Conservation (phyloP, 2,888 invertebrate genomes). For the Nomada goodeniana region DNA sequence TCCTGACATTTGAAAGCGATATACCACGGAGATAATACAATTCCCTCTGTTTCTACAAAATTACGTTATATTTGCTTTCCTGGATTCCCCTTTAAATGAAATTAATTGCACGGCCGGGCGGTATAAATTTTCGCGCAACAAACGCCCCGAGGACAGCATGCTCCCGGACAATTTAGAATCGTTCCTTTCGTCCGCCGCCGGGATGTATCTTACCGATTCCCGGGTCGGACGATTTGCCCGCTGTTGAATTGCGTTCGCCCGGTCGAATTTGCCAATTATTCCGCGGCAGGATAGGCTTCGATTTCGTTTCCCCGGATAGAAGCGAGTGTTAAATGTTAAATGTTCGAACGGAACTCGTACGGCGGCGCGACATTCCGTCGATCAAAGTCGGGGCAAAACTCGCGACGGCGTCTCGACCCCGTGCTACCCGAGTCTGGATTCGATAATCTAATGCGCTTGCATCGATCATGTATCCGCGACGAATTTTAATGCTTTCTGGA, state of each 20-base stretch:
- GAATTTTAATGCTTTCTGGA: too few species aligned
- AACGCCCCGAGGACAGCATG: conserved; percentile 2
- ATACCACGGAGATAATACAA: conserved; percentile 36
- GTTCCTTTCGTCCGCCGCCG: background rate
- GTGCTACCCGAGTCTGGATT: background rate
- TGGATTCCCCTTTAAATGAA: conserved; percentile 44
- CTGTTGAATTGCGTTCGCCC: background rate
- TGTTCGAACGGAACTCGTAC: background rate
- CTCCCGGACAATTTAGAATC: conserved; percentile 17
- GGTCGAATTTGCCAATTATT: background rate
- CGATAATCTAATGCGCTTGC: background rate
- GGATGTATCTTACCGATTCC: background rate
- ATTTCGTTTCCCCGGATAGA: background rate
- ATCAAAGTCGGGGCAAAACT: background rate
- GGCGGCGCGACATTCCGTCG: background rate
- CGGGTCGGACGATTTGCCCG: background rate
- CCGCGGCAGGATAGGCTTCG: background rate
- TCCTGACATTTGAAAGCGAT: conserved; percentile 50
- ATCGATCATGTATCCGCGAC: too few species aligned
- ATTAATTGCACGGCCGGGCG: conserved; percentile 35
- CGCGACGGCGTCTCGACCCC: too few species aligned
- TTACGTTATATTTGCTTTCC: conserved; percentile 38
- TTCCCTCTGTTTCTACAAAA: conserved; percentile 40
- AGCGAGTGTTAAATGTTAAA: background rate
- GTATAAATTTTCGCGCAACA: conserved; percentile 26